phyloP scores from a whole-genome alignment of 2,113 vertebrate species.

The Callipepla californica region DNA sequence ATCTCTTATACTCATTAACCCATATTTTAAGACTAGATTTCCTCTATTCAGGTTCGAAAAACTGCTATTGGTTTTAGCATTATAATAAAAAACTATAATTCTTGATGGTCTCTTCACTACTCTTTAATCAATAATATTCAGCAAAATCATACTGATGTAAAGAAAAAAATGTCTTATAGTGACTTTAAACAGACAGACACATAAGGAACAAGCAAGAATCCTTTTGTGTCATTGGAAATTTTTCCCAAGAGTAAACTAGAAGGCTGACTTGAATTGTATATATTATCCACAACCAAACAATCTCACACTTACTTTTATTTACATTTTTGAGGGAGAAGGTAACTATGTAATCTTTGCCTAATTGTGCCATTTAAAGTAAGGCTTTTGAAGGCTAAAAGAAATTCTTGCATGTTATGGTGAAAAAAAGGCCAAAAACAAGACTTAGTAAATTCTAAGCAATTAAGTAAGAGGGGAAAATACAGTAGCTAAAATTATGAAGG shows the following conservation, averaged over 20 bases:
- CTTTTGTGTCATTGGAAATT: neutral
- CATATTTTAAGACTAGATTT: neutral
- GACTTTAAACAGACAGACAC: neutral
- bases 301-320: neutral
- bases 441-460: neutral
- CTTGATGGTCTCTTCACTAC: neutral
- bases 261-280: neutral
- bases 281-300: neutral
- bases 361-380: neutral
- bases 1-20: neutral
- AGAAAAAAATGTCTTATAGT: neutral
- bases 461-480: accelerated
- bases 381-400: neutral
- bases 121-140: neutral
- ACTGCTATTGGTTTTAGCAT: neutral
- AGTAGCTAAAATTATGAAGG: neutral
- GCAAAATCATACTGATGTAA: neutral
- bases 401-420: neutral
- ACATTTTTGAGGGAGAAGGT: neutral
- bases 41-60: conserved; percentile 6
- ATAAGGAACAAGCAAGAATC: neutral
- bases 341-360: conserved; percentile 1
- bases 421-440: neutral
- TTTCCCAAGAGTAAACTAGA: neutral
- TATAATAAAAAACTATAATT: neutral